phyloP scores from a whole-genome alignment of 2,888 invertebrate genomes.

The Pseudococcus longispinus region DNA sequence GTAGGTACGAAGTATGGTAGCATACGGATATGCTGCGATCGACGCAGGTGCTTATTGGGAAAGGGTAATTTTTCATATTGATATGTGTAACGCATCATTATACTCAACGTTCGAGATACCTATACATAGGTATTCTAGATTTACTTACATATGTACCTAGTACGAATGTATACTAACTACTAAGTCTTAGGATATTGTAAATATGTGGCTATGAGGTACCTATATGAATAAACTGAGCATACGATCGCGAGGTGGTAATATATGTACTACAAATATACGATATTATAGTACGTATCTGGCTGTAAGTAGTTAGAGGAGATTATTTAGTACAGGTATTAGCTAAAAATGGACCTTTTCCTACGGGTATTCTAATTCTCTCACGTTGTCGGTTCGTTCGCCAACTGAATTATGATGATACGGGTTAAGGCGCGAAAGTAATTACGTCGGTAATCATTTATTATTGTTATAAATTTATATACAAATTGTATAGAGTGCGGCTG shows the following conservation, averaged over 20 bases:
- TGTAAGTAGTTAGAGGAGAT: not conserved
- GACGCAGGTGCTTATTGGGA: not conserved
- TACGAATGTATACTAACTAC: too few species aligned
- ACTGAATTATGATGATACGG: constrained; percentile 29
- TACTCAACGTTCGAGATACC: not conserved
- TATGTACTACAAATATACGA: not conserved
- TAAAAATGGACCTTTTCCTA: constrained; percentile 3
- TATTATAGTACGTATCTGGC: not conserved
- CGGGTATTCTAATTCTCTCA: not conserved
- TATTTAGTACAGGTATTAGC: constrained; percentile 29
- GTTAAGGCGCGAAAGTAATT: constrained; percentile 43
- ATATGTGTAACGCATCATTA: not conserved
- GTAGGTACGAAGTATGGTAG: too few species aligned
- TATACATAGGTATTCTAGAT: not conserved
- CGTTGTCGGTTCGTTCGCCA: constrained; percentile 25
- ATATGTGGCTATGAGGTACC: too few species aligned
- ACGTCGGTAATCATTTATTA: not conserved
- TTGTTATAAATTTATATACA: constrained; percentile 1
- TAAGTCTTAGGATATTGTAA: too few species aligned
- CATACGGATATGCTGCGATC: too few species aligned
- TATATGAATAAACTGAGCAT: not conserved
- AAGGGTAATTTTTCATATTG: not conserved
- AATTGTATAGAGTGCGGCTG: not conserved
- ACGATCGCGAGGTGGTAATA: not conserved
- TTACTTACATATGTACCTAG: too few species aligned